Percentiles rank a stretch among this genome's conserved stretches.
These are phyloP conservation scores for Trileptium ribeirensis DNA, from an alignment of 2,888 invertebrate species.

Conservation along the genomic window DNA sequence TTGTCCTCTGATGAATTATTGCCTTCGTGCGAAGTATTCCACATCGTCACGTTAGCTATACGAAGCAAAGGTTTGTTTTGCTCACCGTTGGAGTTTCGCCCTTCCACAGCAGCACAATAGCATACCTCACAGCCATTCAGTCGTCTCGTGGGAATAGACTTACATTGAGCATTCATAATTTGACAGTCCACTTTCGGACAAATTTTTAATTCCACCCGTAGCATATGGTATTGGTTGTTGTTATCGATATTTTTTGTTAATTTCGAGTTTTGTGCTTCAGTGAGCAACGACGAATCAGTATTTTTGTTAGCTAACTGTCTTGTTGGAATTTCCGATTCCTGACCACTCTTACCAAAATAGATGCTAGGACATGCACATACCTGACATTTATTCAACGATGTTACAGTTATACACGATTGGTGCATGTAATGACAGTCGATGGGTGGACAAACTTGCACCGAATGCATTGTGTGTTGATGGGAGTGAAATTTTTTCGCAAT, in stretches of 20 bases:
- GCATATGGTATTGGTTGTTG: neutral
- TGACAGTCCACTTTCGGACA: neutral
- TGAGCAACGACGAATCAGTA: neutral
- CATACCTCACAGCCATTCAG: neutral
- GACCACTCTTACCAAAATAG: neutral
- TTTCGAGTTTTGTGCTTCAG: neutral
- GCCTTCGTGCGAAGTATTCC: neutral
- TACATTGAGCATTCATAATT: neutral
- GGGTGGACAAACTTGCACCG: neutral
- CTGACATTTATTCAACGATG: neutral
- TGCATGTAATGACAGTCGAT: neutral
- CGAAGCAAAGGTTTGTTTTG: neutral
- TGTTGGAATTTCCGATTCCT: neutral
- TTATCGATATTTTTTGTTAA: too few species aligned
- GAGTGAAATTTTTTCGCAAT: neutral
- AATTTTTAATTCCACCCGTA: neutral
- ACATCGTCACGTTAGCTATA: neutral
- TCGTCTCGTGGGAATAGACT: neutral
- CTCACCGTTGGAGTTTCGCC: neutral
- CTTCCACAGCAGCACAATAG: neutral
- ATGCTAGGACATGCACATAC: neutral
- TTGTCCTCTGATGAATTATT: neutral
- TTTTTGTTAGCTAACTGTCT: neutral
- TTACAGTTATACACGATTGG: neutral
- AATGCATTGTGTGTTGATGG: neutral